Evolutionary conservation across 2,113 vertebrate genomes (phyloP).

Genomic region (Proterorhinus semilunaris): DNA sequence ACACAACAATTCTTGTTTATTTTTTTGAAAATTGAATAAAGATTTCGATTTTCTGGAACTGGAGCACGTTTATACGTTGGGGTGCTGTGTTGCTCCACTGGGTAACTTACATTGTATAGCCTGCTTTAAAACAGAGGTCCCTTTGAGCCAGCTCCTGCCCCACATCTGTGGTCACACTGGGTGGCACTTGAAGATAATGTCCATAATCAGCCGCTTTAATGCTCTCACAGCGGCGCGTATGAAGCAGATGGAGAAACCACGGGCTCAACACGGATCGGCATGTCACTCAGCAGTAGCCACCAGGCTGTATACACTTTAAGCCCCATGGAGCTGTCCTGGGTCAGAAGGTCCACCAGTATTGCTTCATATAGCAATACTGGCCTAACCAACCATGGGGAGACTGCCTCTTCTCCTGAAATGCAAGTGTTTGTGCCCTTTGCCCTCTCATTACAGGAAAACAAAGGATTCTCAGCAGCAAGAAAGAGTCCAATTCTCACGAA

Average conservation of each 20-base stretch:
- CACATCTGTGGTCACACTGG: slow-evolving; percentile 75
- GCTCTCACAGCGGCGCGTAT: slow-evolving; percentile 63
- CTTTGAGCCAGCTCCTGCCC: slow-evolving; percentile 29
- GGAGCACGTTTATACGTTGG: too few relatives aligned
- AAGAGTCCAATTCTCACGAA: background rate
- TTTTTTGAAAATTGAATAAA: too few relatives aligned
- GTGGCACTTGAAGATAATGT: slow-evolving; percentile 71
- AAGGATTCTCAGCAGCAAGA: background rate
- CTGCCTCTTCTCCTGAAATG: slow-evolving; percentile 23
- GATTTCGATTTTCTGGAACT: too few relatives aligned
- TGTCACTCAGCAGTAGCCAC: slow-evolving; percentile 50
- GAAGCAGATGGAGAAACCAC: slow-evolving; percentile 71
- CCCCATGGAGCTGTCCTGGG: slow-evolving; percentile 5
- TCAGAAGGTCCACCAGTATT: slow-evolving; percentile 19
- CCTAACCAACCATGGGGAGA: slow-evolving; percentile 42
- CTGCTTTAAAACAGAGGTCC: slow-evolving; percentile 20
- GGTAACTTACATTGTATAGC: background rate
- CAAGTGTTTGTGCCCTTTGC: slow-evolving; percentile 26
- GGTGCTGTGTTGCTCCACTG: too few relatives aligned
- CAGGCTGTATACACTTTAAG: slow-evolving; percentile 24
- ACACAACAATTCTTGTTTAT: too few relatives aligned
- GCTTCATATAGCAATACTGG: slow-evolving; percentile 12
- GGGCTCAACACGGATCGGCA: slow-evolving; percentile 43
- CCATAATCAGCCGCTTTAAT: slow-evolving; percentile 73
- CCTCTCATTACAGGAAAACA: slow-evolving; percentile 5